Base-by-base conservation (phyloP, 2,113 vertebrate genomes). In the Boulengeromyrus knoepffleri region DNA sequence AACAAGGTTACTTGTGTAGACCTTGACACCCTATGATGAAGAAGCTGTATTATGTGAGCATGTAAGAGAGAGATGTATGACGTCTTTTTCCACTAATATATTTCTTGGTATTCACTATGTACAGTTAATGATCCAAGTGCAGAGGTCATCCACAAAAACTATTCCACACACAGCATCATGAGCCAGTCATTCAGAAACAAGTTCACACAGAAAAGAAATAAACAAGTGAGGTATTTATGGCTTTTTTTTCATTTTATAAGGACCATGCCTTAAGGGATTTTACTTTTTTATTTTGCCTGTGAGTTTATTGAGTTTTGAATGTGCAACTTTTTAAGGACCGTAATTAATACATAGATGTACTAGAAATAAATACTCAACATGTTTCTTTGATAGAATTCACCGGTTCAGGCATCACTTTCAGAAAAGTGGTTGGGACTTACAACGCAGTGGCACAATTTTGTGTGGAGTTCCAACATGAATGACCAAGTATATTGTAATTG, bases 281-380 rank as follows among this genome's bases (percentile, higher is more conserved):
- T 4, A n/a, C 31, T 90, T 90, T 77, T 62, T 24, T 52, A 70
- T 80, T 88, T 80, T 88, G 31, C 56, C 4, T 80, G 10, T 87
- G 7, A 70, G 17, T 88, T 87, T 90, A 66, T 87, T 49, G 52
- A 58, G 19, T n/a, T 89, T 89, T 89, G 74, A 89, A 84, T 53
- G 88, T 49, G 42, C 24, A 84, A 47, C 27, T 56, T 46, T 36
- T 62, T 39, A 85, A 39, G 52, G n/a, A 62, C 36, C 46, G 17
- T 15, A 58, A 62, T 46, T 13, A 6, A 62, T 85, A 13, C 8
- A 87, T 6, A 13, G 39, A 90, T 39, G 24, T 74, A 49, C 39
- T 85, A 70, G 42, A 47, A 46, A 62, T 39, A 17, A 53, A 15
- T 31, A 49, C 4, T 19, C 49, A 87, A 45, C 39, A 21, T 52